A percentile compares a stretch with the other conserved stretches of the same genome.
phyloP scores from a whole-genome alignment of 2,888 invertebrate genomes.

The Athrips mouffetella region DNA sequence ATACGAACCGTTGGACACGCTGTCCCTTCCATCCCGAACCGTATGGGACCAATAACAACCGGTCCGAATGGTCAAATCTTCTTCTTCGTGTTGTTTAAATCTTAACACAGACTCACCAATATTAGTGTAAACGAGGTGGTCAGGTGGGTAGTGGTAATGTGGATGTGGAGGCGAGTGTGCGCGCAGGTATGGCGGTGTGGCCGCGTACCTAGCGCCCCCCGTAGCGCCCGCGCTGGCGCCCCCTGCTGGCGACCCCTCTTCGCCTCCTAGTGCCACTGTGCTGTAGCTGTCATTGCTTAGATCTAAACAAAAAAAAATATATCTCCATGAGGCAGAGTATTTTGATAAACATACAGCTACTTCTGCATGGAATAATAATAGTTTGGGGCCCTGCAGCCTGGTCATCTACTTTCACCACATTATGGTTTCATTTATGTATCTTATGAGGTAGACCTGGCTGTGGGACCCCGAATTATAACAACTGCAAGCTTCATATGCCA shows the following conservation, averaged over 20 bases:
- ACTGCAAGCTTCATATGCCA: neutral
- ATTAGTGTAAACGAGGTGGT: constrained; percentile 90
- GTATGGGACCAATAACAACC: neutral
- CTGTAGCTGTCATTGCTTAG: constrained; percentile 94
- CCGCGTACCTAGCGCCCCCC: constrained; percentile 73
- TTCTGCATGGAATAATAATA: too few species aligned
- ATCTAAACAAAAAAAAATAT: constrained; percentile 73
- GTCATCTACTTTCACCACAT: too few species aligned
- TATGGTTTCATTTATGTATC: too few species aligned
- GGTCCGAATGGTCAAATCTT: too few species aligned
- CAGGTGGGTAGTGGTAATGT: constrained; percentile 89
- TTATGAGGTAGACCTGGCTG: too few species aligned
- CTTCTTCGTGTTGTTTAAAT: too few species aligned
- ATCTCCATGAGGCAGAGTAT: too few species aligned
- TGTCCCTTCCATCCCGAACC: neutral
- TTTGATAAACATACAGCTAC: too few species aligned
- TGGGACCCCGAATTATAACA: too few species aligned
- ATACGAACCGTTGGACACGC: neutral
- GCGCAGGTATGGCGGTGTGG: constrained; percentile 89
- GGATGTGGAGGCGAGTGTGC: constrained; percentile 87
- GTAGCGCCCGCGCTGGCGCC: constrained; percentile 75
- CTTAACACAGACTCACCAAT: constrained; percentile 85
- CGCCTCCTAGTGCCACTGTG: constrained; percentile 90
- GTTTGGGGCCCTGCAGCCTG: too few species aligned
- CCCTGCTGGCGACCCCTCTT: constrained; percentile 85